phyloP scores from a whole-genome alignment of 92 coral and sea anemone species.

The Virgularia gustaviana region DNA sequence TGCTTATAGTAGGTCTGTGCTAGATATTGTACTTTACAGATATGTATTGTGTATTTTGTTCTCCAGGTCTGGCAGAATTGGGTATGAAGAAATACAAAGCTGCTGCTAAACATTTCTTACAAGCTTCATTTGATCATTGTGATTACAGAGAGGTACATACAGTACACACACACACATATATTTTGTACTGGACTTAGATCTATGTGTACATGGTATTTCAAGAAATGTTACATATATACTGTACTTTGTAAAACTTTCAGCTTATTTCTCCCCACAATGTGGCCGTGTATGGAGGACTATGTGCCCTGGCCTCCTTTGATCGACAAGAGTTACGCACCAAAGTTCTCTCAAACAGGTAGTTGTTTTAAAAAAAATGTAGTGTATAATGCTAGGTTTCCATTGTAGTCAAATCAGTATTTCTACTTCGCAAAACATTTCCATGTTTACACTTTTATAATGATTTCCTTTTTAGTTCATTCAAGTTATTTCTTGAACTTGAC shows the following conservation, averaged over 20 bases:
- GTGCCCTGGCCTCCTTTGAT: conserved; percentile 94
- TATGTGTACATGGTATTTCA: too few species aligned
- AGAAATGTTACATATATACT: background rate
- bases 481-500: conserved; percentile 89
- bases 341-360: conserved; percentile 86
- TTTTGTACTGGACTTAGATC: too few species aligned
- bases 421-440: background rate
- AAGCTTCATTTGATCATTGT: conserved; percentile 89
- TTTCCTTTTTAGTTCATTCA: conserved; percentile 73
- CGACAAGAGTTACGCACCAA: conserved; percentile 91
- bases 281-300: conserved; percentile 94
- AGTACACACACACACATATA: too few species aligned
- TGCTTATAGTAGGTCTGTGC: too few species aligned
- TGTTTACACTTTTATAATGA: background rate
- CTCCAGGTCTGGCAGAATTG: conserved; percentile 85
- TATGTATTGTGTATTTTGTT: background rate
- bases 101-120: conserved; percentile 90
- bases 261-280: conserved; percentile 84
- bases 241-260: conserved; percentile 44
- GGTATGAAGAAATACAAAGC: conserved; percentile 86
- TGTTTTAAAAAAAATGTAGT: background rate
- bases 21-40: too few species aligned
- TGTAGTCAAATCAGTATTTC: too few species aligned
- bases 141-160: conserved; percentile 87
- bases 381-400: background rate